phyloP scores from a whole-genome alignment of 2,888 invertebrate genomes.

The Enchytraeus crypticus region DNA sequence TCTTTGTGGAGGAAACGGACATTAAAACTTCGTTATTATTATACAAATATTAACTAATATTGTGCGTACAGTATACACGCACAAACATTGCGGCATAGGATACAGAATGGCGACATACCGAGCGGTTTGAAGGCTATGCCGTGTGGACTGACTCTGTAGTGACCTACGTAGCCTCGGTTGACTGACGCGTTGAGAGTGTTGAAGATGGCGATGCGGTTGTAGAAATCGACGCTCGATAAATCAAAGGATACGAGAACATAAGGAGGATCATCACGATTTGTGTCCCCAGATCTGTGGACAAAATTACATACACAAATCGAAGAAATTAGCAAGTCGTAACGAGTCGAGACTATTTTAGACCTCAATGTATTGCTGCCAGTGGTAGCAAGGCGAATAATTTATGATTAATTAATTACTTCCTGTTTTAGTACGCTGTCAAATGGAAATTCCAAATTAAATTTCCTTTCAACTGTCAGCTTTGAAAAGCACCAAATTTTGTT shows the following conservation, averaged over 20 bases:
- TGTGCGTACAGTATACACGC: background rate
- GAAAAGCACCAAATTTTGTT: too few relatives aligned
- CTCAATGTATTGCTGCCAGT: too few relatives aligned
- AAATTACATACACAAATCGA: background rate
- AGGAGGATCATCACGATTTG: background rate
- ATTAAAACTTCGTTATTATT: too few relatives aligned
- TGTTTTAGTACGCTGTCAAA: too few relatives aligned
- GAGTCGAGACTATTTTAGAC: too few relatives aligned
- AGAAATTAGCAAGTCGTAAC: too few relatives aligned
- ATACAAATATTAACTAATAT: too few relatives aligned
- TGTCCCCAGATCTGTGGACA: background rate
- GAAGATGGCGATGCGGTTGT: background rate
- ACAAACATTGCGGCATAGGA: background rate
- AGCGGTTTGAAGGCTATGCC: background rate
- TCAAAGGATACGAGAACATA: background rate
- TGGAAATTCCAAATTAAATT: too few relatives aligned
- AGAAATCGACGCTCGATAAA: background rate
- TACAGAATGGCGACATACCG: background rate
- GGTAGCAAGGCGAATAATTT: too few relatives aligned
- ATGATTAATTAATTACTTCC: too few relatives aligned
- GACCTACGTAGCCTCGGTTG: background rate
- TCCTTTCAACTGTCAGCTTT: too few relatives aligned
- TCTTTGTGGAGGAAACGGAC: too few relatives aligned
- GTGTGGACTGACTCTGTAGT: background rate
- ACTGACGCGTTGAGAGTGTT: background rate